Conservation (phyloP, 2,797 vertebrate species). For the Microcaecilia unicolor region DNA sequence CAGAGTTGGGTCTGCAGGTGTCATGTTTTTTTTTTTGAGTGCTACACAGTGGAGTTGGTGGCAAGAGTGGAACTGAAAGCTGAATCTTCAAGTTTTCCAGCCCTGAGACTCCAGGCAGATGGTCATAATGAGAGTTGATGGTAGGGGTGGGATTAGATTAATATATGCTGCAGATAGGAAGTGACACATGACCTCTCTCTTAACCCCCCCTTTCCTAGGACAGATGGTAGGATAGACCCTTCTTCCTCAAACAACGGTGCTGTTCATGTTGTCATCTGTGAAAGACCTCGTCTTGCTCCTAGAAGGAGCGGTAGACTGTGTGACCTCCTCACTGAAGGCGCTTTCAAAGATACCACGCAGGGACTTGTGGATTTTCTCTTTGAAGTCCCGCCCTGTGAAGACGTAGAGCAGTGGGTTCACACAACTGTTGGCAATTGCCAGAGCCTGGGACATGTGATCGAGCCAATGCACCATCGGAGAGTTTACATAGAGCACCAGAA, state of each 20-base stretch:
- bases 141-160: too few relatives aligned
- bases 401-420: conserved; percentile 68
- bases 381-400: conserved; percentile 62
- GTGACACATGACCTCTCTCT: conserved; percentile 10
- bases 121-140: too few relatives aligned
- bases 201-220: conserved; percentile 12
- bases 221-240: too few relatives aligned
- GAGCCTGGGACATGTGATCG: conserved; percentile 35
- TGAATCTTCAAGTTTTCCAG: too few relatives aligned
- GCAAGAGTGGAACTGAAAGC: too few relatives aligned
- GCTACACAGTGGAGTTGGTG: too few relatives aligned
- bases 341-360: conserved; percentile 49
- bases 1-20: too few relatives aligned
- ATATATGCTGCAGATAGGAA: too few relatives aligned
- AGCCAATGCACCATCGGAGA: conserved; percentile 16
- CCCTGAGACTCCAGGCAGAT: too few relatives aligned
- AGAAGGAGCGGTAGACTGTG: neutral
- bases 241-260: neutral
- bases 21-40: too few relatives aligned
- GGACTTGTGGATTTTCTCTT: conserved; percentile 45
- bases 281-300: conserved; percentile 14
- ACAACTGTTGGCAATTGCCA: conserved; percentile 68
- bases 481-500: conserved; percentile 9
- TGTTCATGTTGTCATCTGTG: neutral
- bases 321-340: conserved; percentile 55